Percentiles rank a stretch among this genome's conserved stretches.
phyloP scores from a whole-genome alignment of 2,888 invertebrate genomes.

The Merodon equestris region DNA sequence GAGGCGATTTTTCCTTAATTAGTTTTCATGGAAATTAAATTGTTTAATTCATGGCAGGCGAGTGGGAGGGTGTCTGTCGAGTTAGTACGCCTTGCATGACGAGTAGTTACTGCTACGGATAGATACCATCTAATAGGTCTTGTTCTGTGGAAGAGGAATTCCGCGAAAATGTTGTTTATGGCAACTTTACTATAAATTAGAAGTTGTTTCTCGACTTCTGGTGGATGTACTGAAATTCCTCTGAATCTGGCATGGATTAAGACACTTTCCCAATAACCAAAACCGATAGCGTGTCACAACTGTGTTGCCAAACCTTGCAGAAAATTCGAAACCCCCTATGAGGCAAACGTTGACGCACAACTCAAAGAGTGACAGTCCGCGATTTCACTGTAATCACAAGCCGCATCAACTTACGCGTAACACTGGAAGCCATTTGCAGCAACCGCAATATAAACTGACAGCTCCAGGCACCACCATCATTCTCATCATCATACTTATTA shows the following conservation, averaged over 20 bases:
- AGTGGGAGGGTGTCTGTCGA: not conserved
- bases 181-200: too few relatives aligned
- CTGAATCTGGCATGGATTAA: too few relatives aligned
- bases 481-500: slow-evolving; percentile 26
- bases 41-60: slow-evolving; percentile 70
- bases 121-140: slow-evolving; percentile 27
- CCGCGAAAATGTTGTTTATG: slow-evolving; percentile 56
- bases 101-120: slow-evolving; percentile 49
- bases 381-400: too few relatives aligned
- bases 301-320: too few relatives aligned
- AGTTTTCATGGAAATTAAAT: slow-evolving; percentile 77
- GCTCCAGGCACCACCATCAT: slow-evolving; percentile 49
- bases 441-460: slow-evolving; percentile 55
- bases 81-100: slow-evolving; percentile 31
- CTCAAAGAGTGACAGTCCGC: too few relatives aligned
- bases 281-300: too few relatives aligned
- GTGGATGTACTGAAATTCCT: too few relatives aligned
- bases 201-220: too few relatives aligned
- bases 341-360: too few relatives aligned
- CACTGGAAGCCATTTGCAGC: slow-evolving; percentile 57
- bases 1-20: slow-evolving; percentile 74
- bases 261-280: too few relatives aligned
- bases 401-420: slow-evolving; percentile 56
- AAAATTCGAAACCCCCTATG: too few relatives aligned
- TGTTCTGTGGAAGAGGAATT: slow-evolving; percentile 57